Evolutionary conservation across 2,888 invertebrate genomes (phyloP).

Genomic region (Idaea aversata): DNA sequence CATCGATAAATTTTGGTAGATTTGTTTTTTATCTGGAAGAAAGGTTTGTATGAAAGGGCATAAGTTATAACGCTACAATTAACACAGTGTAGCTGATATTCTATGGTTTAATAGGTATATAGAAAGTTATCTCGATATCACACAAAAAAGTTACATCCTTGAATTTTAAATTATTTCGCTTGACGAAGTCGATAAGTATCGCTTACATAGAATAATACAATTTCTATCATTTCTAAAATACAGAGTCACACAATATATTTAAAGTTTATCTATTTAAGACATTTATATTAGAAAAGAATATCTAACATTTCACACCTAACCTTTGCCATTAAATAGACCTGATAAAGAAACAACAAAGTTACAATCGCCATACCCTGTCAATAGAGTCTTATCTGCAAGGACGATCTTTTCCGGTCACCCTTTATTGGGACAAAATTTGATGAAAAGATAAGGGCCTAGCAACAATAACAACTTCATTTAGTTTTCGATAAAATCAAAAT

Average conservation of each 20-base stretch:
- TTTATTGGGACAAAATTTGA: not conserved
- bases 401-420: not conserved
- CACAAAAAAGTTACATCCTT: too few relatives aligned
- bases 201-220: too few relatives aligned
- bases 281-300: not conserved
- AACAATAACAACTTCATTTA: not conserved
- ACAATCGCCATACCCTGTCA: conserved; percentile 1
- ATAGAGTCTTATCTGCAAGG: not conserved
- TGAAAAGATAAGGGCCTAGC: not conserved
- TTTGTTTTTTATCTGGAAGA: not conserved
- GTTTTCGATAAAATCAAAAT: conserved; percentile 1
- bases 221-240: too few relatives aligned
- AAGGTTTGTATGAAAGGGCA: too few relatives aligned
- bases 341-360: not conserved
- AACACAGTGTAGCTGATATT: too few relatives aligned
- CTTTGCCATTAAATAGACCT: not conserved
- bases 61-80: too few relatives aligned
- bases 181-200: too few relatives aligned
- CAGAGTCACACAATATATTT: too few relatives aligned
- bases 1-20: not conserved
- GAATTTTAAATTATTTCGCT: too few relatives aligned
- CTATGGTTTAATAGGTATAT: too few relatives aligned
- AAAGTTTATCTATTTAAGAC: too few relatives aligned
- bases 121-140: too few relatives aligned
- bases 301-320: not conserved